phyloP scores from a whole-genome alignment of 1,140 invertebrate species.

The Schlechtendalia chinensis region DNA sequence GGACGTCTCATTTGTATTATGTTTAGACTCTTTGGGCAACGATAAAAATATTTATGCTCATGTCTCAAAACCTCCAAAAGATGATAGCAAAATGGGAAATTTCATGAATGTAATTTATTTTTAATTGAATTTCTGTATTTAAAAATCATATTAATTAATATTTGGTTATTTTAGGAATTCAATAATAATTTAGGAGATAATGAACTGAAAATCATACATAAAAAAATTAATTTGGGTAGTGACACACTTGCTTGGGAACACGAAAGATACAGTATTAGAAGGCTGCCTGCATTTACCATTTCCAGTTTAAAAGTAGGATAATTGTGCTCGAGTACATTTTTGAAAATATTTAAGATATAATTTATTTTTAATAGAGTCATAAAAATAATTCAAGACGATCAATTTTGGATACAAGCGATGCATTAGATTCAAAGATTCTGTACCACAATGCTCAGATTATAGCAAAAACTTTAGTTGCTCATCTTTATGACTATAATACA shows the following conservation, averaged over 20 bases:
- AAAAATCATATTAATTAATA: not conserved
- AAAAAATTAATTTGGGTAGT: constrained; percentile 97
- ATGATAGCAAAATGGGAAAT: constrained; percentile 69
- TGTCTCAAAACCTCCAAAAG: constrained; percentile 93
- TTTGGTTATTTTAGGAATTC: constrained; percentile 19
- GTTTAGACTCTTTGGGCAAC: constrained; percentile 80
- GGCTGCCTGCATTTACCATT: constrained; percentile 86
- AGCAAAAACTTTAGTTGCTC: constrained; percentile 78
- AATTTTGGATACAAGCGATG: constrained; percentile 64
- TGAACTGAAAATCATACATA: constrained; percentile 78
- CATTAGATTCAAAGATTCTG: constrained; percentile 64
- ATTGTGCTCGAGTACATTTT: not conserved
- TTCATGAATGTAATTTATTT: constrained; percentile 65
- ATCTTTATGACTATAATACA: constrained; percentile 62
- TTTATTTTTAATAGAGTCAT: constrained; percentile 57
- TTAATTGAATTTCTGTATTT: not conserved
- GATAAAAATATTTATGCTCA: constrained; percentile 77
- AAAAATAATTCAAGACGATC: constrained; percentile 63
- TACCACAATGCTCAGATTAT: constrained; percentile 72
- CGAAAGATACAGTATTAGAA: constrained; percentile 88
- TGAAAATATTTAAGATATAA: not conserved
- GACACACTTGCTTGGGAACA: constrained; percentile 95
- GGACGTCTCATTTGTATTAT: constrained; percentile 87
- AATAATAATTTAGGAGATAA: constrained; percentile 47
- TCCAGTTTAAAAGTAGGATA: constrained; percentile 68